Conservation (phyloP, 1,140 invertebrate genomes). For the Whitmania pigra region DNA sequence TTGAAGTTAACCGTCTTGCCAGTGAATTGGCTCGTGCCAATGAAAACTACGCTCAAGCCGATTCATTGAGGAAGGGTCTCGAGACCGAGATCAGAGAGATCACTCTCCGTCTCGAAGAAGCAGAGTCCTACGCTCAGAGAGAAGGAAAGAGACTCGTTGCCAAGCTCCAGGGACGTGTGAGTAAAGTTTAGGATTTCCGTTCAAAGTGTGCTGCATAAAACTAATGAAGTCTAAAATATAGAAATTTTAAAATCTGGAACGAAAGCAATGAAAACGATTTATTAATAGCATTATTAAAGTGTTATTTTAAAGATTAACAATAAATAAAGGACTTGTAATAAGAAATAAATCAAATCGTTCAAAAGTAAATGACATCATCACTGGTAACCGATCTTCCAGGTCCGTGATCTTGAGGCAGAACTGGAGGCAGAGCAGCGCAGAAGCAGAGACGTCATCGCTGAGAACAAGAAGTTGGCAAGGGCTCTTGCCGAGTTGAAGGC, state of each 20-base stretch:
- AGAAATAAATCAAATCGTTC: too few species aligned
- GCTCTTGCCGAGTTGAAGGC: slow-evolving; percentile 34
- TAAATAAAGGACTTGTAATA: neutral
- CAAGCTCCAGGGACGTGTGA: slow-evolving; percentile 39
- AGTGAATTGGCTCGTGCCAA: slow-evolving; percentile 41
- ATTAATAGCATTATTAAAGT: neutral
- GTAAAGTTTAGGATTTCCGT: slow-evolving; percentile 14
- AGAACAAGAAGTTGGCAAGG: slow-evolving; percentile 36
- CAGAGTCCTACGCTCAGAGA: slow-evolving; percentile 39
- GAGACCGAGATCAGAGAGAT: slow-evolving; percentile 43
- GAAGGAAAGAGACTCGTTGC: slow-evolving; percentile 42
- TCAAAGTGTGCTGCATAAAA: too few species aligned
- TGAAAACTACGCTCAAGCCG: slow-evolving; percentile 44
- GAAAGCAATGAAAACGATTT: neutral
- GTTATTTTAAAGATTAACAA: neutral
- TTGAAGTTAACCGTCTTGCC: slow-evolving; percentile 36
- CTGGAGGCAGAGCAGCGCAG: slow-evolving; percentile 39
- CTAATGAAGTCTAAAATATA: too few species aligned
- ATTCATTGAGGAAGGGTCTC: slow-evolving; percentile 40
- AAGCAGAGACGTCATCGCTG: slow-evolving; percentile 34
- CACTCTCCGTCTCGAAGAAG: slow-evolving; percentile 41
- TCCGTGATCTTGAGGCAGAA: slow-evolving; percentile 41
- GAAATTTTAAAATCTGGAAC: neutral
- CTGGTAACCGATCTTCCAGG: slow-evolving; percentile 26
- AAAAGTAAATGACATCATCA: neutral